Evolutionary conservation across 2,888 invertebrate species (phyloP).

Genomic region (Meliscaeva auricollis): DNA sequence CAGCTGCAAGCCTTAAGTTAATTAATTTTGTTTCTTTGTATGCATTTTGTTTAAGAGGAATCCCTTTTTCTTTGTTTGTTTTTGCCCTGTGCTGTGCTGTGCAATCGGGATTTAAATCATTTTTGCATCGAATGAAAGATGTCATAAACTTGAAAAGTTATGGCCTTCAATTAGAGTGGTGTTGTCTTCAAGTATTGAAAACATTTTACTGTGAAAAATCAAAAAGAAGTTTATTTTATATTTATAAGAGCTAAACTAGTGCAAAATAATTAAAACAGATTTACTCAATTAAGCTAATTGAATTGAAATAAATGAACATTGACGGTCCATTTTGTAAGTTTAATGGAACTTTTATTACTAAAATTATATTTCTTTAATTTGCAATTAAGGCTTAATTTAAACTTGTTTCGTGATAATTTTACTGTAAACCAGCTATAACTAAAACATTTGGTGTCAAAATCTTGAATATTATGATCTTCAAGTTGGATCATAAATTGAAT

Average conservation of each 20-base stretch:
- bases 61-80: background rate
- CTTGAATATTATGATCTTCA: background rate
- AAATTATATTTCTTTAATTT: background rate
- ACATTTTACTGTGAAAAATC: too few relatives aligned
- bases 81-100: slow-evolving; percentile 1
- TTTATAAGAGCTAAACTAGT: background rate
- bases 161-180: background rate
- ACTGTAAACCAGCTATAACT: background rate
- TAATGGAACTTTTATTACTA: background rate
- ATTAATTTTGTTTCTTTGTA: slow-evolving; percentile 52
- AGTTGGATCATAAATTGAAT: background rate
- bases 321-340: background rate
- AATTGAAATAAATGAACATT: slow-evolving; percentile 8
- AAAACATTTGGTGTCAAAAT: background rate
- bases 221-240: too few relatives aligned
- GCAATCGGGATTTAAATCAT: slow-evolving; percentile 63
- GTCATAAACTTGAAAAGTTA: slow-evolving; percentile 50
- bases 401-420: background rate
- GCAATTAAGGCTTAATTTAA: background rate
- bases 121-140: slow-evolving; percentile 27
- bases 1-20: slow-evolving; percentile 49
- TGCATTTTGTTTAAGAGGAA: background rate
- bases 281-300: background rate
- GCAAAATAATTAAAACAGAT: background rate
- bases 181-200: background rate